Evolutionary conservation across 2,888 invertebrate genomes (phyloP), one percentile per base, ranked within the genome.

Genomic region (Melikaiella ostensackeni): DNA sequence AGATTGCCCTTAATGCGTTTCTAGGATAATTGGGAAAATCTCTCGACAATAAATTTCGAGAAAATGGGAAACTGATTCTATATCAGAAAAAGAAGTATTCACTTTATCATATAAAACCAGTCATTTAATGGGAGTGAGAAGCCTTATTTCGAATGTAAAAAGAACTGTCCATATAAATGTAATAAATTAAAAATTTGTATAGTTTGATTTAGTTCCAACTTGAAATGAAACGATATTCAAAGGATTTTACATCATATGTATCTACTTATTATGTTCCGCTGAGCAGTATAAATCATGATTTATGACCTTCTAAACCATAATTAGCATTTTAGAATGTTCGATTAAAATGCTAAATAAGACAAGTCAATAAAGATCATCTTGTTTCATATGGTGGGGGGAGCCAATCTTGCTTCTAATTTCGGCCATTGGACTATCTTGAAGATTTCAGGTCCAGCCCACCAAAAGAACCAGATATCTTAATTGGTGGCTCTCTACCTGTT

Each of bases 391-490:
- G 63, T 57, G 74, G 75, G 76, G 77, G 63, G 66, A 75, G 74
- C 78, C 83, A 84, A 78, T 77, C 79, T 78, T 82, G 74, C 78
- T 81, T 85, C 87, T 86, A 85, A 89, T 86, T 86, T 84, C 84
- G 77, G 76, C 84, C 87, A 89, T 90, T 90, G 89, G 89, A 79
- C 82, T 81, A 79, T 80, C 77, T 80, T 78, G 81, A 83, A 83
- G 82, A 30, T 84, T 85, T 87, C 80, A 75, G 85, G 90, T 81
- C 81, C 88, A 64, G 79, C 90, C 90, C 89, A 88, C 85, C 77
- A 80, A 79, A 77, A 77, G 80, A 77, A 38, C 30, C 83, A 84
- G 88, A 91, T 89, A 89, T 91, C 91, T 91, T 90, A 91, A 91
- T 91, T 91, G 89, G 88, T 86, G 84, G 82, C 82, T 84, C 81